Percentiles rank a stretch among this genome's conserved stretches.
Evolutionary conservation across 2,888 invertebrate genomes (phyloP).

Genomic region (Chaetoderma sp.): DNA sequence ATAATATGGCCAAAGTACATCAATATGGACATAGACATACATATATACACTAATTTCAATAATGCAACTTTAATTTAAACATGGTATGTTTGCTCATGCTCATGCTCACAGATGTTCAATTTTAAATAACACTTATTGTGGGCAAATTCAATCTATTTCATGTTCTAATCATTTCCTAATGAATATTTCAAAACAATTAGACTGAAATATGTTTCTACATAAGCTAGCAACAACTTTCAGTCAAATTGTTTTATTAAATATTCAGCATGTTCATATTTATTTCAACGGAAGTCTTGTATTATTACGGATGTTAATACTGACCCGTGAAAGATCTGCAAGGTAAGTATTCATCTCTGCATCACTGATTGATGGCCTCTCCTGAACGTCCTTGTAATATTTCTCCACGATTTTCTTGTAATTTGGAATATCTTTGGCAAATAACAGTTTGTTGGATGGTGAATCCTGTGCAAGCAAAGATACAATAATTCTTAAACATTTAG

Average conservation of each 20-base stretch:
- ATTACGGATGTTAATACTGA: too few species aligned
- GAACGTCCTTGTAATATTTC: conserved; percentile 71
- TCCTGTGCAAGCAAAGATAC: too few species aligned
- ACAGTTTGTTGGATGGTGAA: conserved; percentile 97
- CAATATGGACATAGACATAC: not conserved
- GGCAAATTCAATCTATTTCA: too few species aligned
- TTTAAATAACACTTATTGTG: too few species aligned
- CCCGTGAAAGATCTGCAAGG: conserved; percentile 95
- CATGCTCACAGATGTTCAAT: too few species aligned
- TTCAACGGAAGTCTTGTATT: conserved; percentile 58
- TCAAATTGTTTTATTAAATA: not conserved
- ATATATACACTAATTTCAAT: conserved; percentile 9
- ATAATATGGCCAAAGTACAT: too few species aligned
- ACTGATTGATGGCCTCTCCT: conserved; percentile 92
- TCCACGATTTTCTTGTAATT: conserved; percentile 63
- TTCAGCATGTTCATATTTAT: not conserved
- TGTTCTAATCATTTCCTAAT: too few species aligned
- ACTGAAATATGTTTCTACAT: too few species aligned
- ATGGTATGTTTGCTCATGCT: not conserved
- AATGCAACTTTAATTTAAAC: not conserved
- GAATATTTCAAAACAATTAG: too few species aligned
- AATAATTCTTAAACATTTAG: too few species aligned
- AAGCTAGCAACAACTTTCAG: too few species aligned
- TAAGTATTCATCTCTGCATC: conserved; percentile 99
- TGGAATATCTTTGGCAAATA: conserved; percentile 93